A percentile compares a stretch with the other conserved stretches of the same genome.
These are phyloP conservation scores for Drosophila teissieri DNA, from an alignment of 1,140 invertebrate genomes.

Conservation along the genomic window DNA sequence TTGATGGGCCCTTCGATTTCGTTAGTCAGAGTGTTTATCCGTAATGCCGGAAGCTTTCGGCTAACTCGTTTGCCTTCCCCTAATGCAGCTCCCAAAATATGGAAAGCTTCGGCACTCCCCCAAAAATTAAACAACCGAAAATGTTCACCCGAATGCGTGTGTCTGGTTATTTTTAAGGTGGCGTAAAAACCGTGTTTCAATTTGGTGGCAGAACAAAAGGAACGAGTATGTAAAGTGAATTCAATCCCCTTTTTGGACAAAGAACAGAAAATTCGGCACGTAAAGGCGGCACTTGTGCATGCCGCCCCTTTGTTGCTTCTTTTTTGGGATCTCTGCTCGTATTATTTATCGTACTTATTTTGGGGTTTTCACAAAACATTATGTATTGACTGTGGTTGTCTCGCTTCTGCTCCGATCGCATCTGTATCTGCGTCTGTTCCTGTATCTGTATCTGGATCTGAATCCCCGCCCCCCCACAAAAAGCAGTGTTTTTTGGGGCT, in stretches of 20 bases:
- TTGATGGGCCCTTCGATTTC: constrained; percentile 12
- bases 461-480: constrained; percentile 11
- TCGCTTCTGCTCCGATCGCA: constrained; percentile 46
- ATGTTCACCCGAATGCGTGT: constrained; percentile 6
- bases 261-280: constrained; percentile 52
- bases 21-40: constrained; percentile 47
- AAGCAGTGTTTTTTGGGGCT: constrained; percentile 4
- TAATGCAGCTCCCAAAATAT: constrained; percentile 19
- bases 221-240: constrained; percentile 34
- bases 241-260: constrained; percentile 33
- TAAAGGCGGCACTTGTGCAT: constrained; percentile 62
- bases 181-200: constrained; percentile 48
- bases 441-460: neutral
- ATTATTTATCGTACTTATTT: constrained; percentile 46
- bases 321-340: constrained; percentile 18
- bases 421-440: neutral
- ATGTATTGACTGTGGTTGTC: constrained; percentile 62
- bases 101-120: constrained; percentile 39
- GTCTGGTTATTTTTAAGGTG: constrained; percentile 41
- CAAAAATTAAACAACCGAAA: neutral
- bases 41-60: constrained; percentile 51
- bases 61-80: constrained; percentile 49
- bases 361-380: constrained; percentile 65
- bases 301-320: constrained; percentile 35
- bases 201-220: constrained; percentile 47